Base-by-base conservation (phyloP, 2,888 invertebrate genomes). In the Baccha elongata region DNA sequence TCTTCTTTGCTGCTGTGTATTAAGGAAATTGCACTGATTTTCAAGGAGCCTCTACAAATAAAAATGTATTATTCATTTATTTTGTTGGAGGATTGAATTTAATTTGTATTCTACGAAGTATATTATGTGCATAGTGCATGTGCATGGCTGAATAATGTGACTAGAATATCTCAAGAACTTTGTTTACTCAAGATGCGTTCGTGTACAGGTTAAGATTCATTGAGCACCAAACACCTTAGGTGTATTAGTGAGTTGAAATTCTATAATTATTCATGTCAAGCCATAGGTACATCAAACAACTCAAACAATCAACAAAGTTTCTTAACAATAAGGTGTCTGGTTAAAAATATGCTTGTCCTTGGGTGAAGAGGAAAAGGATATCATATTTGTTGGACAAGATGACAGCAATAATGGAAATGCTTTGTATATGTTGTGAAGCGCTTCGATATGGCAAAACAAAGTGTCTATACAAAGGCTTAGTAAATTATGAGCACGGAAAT, bases 61-160 rank as follows among this genome's bases (percentile, higher is more conserved):
- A 17, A 40, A 35, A 52, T 68, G 44, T 13, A 23, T 74, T 60
- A 52, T 60, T 68, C 60, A 75, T 52, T 67, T 35, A 46, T 17
- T 40, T 11, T 8, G 17, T 13, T 55, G 35, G 32, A 23, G 29
- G 37, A 35, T 32, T 32, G 26, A 21, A 7, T 69, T 46, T 15
- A 32, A 44, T 64, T 65, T 50, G n/a, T 58, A 35, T 21, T 52
- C 1, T 29, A n/a, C n/a, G n/a, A 6, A 11, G 26, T 48, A 8
- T 40, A 4, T 42, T 42, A 35, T 23, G 40, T 19, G 29, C 35
- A 10, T 26, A 26, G 26, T 58, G 26, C 40, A 37, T 37, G 26
- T 58, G 26, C 40, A 37, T 53, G 3, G 5, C 21, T 26, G 19
- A n/a, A n/a, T 29, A 10, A 58, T 48, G 26, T 35, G 58, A 13